Base-by-base conservation (phyloP, 2,797 vertebrate genomes). In the Urosaurus nigricauda region DNA sequence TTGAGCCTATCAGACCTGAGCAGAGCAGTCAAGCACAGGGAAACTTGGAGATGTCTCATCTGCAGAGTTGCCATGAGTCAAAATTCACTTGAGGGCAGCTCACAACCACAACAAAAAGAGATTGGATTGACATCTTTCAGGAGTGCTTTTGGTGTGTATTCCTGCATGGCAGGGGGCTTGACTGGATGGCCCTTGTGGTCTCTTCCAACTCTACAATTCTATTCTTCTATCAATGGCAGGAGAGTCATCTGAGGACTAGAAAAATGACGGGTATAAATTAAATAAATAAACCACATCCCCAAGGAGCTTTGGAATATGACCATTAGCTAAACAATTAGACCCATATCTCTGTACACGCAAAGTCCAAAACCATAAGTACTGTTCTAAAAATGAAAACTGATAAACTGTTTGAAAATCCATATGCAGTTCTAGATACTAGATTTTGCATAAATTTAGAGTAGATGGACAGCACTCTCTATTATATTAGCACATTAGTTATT, bases 401-500 rank as follows among this genome's bases (percentile, higher is more conserved):
- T 35, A 29, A 63, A 35, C 56, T 26, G 19, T 51, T 43, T 60
- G 83, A 5, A 68, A 83, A 70, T 78, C 86, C 29, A 78, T 9
- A 17, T 51, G 4, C n/a, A 60, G 40, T 63, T 47, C 16, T 24
- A 77, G 5, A 43, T 88, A n/a, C 56, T 58, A 60, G 43, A 65
- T 83, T 77, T 4, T 65, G n/a, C 35, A 83, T 68, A 47, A 17
- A 78, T 84, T 70, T 84, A 70, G 21, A 8, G n/a, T 35, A 14
- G 53, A 79, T 26, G 65, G 47, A 37, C 47, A 13, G 37, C 77
- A n/a, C 9, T 32, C 35, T 56, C 82, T 94, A 89, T 93, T 74
- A 85, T 87, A 58, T 92, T 88, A 78, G 87, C 53, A 85, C 93
- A 80, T 81, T 92, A 87, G 47, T 75, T 89, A 92, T 91, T 85